Evolutionary conservation across 2,113 vertebrate genomes (phyloP), one percentile per base, ranked within the genome.

Genomic region (Paracanthobrama guichenoti): DNA sequence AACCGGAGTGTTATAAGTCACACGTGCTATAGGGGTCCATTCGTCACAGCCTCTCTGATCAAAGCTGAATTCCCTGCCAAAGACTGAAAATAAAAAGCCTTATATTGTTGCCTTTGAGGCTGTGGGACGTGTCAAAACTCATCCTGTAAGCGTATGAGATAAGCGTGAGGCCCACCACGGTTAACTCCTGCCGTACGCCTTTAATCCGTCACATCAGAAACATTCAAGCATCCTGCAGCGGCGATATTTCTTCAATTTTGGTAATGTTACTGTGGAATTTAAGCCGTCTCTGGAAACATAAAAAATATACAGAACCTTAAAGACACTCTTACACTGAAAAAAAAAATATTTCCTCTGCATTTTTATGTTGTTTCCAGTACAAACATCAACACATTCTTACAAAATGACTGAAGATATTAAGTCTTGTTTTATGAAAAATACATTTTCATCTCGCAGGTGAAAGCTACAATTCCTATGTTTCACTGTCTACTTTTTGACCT

Each of bases 131-230:
- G 88, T 88, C 85, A 53, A 67, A 90, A 86, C 75, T 79, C 71
- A 79, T 62, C 28, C 13, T 13, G 46, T 28, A 6, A 74, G 78
- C 22, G 16, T 20, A 44, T 16, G 48, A 10, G 79, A 79, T 50
- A 76, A 84, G 78, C 22, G 6, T 7, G 72, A 16, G 67, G 60
- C 80, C 79, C 79, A 55, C 35, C 26, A 20, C 8, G 20, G 31
- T 88, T 81, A 72, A 26, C 50, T 22, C 59, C 35, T 71, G 44
- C 67, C 53, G 82, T 48, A 26, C 22, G 2, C 55, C 87, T 86
- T 88, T 62, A 50, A 89, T 80, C 85, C 87, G 88, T 87, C 87
- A 79, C 60, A 90, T 90, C 90, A 88, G 78, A 83, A 89, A 73
- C 35, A 62, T 73, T 46, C 55, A 18, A 71, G 44, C 84, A 64